Conservation (phyloP, 2,113 vertebrate species). For the Pungitius pungitius region DNA sequence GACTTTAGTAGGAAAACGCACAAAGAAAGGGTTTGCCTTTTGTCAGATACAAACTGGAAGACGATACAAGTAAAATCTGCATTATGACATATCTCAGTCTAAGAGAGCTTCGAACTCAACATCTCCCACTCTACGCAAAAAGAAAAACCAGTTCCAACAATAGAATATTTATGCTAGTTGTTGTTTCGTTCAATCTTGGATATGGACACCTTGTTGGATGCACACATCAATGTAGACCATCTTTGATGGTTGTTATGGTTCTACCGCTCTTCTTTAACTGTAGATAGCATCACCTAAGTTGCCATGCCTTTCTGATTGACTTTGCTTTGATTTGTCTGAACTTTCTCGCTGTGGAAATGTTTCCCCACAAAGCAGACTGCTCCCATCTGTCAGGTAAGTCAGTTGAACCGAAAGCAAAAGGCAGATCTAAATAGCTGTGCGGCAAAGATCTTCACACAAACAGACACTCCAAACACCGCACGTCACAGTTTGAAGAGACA, state of each 20-base stretch:
- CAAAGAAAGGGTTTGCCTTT: too few relatives aligned
- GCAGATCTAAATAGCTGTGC: constrained; percentile 42
- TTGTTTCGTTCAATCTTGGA: neutral
- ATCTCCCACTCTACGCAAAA: neutral
- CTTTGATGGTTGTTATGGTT: constrained; percentile 14
- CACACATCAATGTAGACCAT: neutral
- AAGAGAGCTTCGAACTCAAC: too few relatives aligned
- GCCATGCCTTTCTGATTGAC: constrained; percentile 18
- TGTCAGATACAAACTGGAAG: too few relatives aligned
- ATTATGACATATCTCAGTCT: neutral
- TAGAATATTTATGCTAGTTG: neutral
- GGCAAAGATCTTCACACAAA: constrained; percentile 44
- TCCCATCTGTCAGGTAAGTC: constrained; percentile 55
- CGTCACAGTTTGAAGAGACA: constrained; percentile 37
- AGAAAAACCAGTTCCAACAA: neutral
- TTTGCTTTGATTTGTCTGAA: constrained; percentile 50
- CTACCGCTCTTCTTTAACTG: constrained; percentile 24
- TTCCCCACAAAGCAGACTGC: constrained; percentile 45
- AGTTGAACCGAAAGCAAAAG: constrained; percentile 54
- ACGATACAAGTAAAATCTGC: too few relatives aligned
- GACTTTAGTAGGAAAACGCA: too few relatives aligned
- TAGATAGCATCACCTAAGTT: constrained; percentile 26
- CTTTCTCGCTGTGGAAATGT: neutral
- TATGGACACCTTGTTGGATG: constrained; percentile 2
- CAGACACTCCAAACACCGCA: constrained; percentile 37